A percentile compares a stretch with the other conserved stretches of the same genome.
These are phyloP conservation scores for Epinephelus cyanopodus DNA, from an alignment of 2,113 vertebrate species.

Conservation along the genomic window DNA sequence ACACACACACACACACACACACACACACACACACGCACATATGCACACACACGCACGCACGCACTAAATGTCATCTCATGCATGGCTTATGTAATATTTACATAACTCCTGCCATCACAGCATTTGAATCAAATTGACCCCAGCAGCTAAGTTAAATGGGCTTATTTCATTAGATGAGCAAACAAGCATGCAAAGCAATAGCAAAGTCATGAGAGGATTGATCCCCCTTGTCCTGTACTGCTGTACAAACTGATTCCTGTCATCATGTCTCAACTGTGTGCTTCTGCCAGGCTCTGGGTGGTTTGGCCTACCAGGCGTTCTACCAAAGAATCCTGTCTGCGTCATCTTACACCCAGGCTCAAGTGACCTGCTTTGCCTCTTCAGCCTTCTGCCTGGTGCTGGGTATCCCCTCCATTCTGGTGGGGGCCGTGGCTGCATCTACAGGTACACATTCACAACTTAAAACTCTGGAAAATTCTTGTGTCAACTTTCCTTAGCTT, in stretches of 20 bases:
- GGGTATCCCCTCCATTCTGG: constrained; percentile 85
- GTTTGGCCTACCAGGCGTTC: constrained; percentile 88
- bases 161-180: constrained; percentile 10
- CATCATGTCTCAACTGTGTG: constrained; percentile 35
- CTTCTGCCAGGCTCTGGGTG: constrained; percentile 84
- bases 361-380: constrained; percentile 85
- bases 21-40: neutral
- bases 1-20: neutral
- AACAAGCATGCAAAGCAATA: constrained; percentile 20
- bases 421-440: constrained; percentile 87
- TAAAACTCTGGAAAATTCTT: neutral
- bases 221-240: neutral
- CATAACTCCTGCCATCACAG: neutral
- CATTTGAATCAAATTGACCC: constrained; percentile 8
- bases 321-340: constrained; percentile 88
- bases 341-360: constrained; percentile 84
- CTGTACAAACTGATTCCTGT: constrained; percentile 25
- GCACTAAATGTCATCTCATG: neutral
- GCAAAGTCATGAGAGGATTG: neutral
- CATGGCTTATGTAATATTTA: neutral
- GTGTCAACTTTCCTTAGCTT: neutral
- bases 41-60: neutral
- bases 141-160: neutral
- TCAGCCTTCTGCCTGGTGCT: constrained; percentile 81
- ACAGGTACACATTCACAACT: constrained; percentile 79